These are phyloP conservation scores for Platanista minor DNA, from an alignment of 2,113 vertebrate genomes.

Conservation along the genomic window DNA sequence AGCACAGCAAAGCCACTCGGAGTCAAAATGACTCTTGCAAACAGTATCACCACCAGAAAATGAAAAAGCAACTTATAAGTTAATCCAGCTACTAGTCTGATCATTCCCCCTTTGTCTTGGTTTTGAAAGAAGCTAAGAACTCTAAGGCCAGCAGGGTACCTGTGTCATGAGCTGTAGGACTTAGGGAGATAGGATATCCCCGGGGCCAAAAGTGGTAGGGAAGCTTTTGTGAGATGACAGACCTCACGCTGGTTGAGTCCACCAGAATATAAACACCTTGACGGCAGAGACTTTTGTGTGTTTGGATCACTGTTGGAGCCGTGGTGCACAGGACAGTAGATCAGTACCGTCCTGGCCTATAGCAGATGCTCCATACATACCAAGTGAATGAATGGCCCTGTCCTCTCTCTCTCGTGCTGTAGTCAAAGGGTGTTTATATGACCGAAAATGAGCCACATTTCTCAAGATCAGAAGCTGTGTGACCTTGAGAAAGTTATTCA, in stretches of 20 bases:
- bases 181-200: not conserved
- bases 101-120: not conserved
- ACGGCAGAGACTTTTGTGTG: not conserved
- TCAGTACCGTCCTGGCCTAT: accelerated
- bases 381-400: not conserved
- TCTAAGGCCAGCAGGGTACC: not conserved
- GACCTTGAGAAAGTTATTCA: not conserved
- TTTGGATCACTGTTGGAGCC: not conserved
- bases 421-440: not conserved
- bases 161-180: not conserved
- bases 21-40: not conserved
- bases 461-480: not conserved
- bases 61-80: not conserved
- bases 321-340: no score
- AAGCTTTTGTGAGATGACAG: not conserved
- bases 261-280: not conserved
- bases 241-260: not conserved
- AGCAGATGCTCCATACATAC: not conserved
- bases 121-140: not conserved
- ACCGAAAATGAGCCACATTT: not conserved
- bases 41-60: not conserved
- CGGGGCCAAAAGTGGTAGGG: not conserved
- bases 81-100: not conserved
- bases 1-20: not conserved
- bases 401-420: not conserved